Base-by-base conservation (phyloP, 2,113 vertebrate species). In the Gobiocypris rarus region DNA sequence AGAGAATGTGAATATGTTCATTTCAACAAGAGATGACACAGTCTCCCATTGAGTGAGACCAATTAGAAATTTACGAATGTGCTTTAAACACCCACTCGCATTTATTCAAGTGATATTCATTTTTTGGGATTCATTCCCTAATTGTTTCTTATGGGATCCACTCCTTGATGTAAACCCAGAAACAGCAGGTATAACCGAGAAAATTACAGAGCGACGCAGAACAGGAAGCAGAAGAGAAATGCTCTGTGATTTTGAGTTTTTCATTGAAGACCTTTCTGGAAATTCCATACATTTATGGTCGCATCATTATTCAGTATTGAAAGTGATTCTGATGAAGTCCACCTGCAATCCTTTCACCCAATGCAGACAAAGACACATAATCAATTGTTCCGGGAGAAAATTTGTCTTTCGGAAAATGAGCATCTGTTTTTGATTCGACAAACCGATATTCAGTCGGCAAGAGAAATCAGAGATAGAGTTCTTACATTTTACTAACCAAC, bases 221-320 rank as follows among this genome's bases (percentile, higher is more conserved):
- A 48, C 48, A 70, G 87, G 75, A 71, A 86, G 45, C 82, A 88
- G 56, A 85, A 89, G 89, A 85, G 82, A 76, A 83, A 77, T 73
- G 71, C 86, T 85, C 87, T 69, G 54, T 91, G 90, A 90, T 87
- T 38, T 86, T 86, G 80, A 90, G 90, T 89, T 84, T 74, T 83
- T 31, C 34, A 50, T n/a, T 78, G 67, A 84, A 86, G 86, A 83
- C 79, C 58, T 70, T 63, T 84, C 88, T 89, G 38, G 59, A 86
- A 91, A 90, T 93, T 85, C 89, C 87, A 89, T 89, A 93, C 90
- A 92, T 92, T 90, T 94, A 92, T 91, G 89, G 89, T 87, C 83
- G 84, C 84, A 76, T 93, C 90, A 88, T 91, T 88, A 87, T 92
- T 92, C 76, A 75, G 76, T 87, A 80, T 84, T 89, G 87, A 91